These are phyloP conservation scores for Ariolimax columbianus DNA, from an alignment of 2,888 invertebrate genomes.

Conservation along the genomic window DNA sequence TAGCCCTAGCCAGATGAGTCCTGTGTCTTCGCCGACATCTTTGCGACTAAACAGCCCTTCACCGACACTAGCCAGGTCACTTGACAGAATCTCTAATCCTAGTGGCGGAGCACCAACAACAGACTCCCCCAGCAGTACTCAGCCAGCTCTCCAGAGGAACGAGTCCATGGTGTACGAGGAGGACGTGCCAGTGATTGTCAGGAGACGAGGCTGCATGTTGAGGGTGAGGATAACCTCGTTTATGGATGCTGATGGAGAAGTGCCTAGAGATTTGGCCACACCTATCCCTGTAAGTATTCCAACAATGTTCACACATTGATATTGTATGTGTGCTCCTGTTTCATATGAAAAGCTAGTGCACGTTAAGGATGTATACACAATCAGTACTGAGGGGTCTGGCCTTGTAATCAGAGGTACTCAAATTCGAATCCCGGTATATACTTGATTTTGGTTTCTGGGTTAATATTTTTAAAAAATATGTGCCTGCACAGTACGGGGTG, in stretches of 20 bases:
- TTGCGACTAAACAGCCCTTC: constrained; percentile 6
- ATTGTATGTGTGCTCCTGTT: too few relatives aligned
- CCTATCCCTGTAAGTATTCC: constrained; percentile 49
- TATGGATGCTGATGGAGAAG: constrained; percentile 56
- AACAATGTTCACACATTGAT: too few relatives aligned
- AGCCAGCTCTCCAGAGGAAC: constrained; percentile 53
- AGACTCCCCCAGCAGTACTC: constrained; percentile 10
- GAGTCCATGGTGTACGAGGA: constrained; percentile 74
- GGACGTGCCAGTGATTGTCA: constrained; percentile 75
- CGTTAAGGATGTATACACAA: too few relatives aligned
- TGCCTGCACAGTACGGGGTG: too few relatives aligned
- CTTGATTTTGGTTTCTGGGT: too few relatives aligned
- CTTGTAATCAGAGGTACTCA: too few relatives aligned
- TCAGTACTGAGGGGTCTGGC: too few relatives aligned
- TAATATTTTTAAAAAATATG: too few relatives aligned
- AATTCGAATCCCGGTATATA: too few relatives aligned
- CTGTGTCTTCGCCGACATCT: constrained; percentile 19
- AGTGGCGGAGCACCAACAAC: background rate
- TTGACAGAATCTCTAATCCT: background rate
- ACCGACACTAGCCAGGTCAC: background rate
- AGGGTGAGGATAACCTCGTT: constrained; percentile 75
- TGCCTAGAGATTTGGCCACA: background rate
- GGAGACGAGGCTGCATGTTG: constrained; percentile 73
- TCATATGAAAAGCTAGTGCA: too few relatives aligned
- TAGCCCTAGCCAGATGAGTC: constrained; percentile 39